Evolutionary conservation across 1,140 invertebrate genomes (phyloP).

Genomic region (Oreohelix idahoensis): DNA sequence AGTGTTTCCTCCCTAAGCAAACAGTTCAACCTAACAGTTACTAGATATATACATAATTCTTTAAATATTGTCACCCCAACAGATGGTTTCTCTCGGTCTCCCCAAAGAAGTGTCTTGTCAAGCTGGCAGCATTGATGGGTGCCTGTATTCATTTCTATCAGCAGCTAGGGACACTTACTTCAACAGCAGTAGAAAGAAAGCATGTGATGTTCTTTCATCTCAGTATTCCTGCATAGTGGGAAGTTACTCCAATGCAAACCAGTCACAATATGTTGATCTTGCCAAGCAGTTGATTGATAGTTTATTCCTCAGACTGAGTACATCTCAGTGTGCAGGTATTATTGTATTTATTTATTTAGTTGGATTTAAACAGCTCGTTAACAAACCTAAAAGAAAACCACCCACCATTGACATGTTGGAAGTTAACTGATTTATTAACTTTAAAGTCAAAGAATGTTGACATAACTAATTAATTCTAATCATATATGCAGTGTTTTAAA

Average conservation of each 20-base stretch:
- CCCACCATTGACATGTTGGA: too few species aligned
- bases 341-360: neutral
- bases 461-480: too few species aligned
- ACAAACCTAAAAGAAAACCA: too few species aligned
- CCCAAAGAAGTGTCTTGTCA: slow-evolving; percentile 20
- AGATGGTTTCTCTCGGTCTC: slow-evolving; percentile 2
- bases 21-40: too few species aligned
- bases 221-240: neutral
- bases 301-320: neutral
- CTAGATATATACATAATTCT: neutral
- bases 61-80: neutral
- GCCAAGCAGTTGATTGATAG: neutral
- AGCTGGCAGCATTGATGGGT: slow-evolving; percentile 9
- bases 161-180: neutral
- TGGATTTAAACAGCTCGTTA: too few species aligned
- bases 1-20: too few species aligned
- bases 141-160: slow-evolving; percentile 1
- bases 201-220: neutral
- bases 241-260: slow-evolving; percentile 4
- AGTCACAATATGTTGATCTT: neutral
- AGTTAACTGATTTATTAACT: too few species aligned
- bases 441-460: too few species aligned
- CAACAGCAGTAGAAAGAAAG: neutral
- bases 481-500: too few species aligned
- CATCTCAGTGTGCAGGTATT: slow-evolving; percentile 16